A percentile compares a stretch with the other conserved stretches of the same genome.
Evolutionary conservation across 2,888 invertebrate species (phyloP).

Genomic region (Beris morrisii): DNA sequence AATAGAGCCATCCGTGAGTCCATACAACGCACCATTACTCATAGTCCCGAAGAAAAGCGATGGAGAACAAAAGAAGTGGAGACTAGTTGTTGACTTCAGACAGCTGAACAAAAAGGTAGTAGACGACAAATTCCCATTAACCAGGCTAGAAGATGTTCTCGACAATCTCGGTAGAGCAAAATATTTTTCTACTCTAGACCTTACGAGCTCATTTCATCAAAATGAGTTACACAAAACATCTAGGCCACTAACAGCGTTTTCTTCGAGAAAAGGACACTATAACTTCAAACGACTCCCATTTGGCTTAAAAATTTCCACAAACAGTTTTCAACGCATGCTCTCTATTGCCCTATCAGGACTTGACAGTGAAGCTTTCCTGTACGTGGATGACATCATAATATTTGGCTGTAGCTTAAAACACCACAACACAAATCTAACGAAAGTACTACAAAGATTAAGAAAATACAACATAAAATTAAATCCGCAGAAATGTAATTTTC

Average conservation of each 20-base stretch:
- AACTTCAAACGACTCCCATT: constrained; percentile 32
- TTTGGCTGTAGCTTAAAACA: constrained; percentile 36
- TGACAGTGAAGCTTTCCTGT: constrained; percentile 39
- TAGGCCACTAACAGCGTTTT: constrained; percentile 38
- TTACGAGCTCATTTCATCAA: constrained; percentile 37
- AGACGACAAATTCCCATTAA: constrained; percentile 32
- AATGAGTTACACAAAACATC: constrained; percentile 27
- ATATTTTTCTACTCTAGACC: constrained; percentile 37
- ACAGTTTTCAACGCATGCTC: constrained; percentile 39
- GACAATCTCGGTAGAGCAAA: constrained; percentile 35
- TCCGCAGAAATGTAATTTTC: constrained; percentile 37
- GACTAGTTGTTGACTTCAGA: constrained; percentile 9
- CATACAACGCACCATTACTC: constrained; percentile 38
- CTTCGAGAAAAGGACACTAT: constrained; percentile 34
- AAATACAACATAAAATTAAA: constrained; percentile 37
- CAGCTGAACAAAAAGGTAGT: constrained; percentile 30
- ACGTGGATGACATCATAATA: constrained; percentile 41
- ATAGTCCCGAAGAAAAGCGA: constrained; percentile 34
- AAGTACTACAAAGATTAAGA: constrained; percentile 31
- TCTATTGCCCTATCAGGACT: constrained; percentile 37
- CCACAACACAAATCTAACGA: constrained; percentile 36
- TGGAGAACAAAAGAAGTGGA: constrained; percentile 15
- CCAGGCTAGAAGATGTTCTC: constrained; percentile 32
- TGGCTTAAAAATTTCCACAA: too few species aligned
- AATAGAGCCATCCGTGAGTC: constrained; percentile 35